phyloP scores from a whole-genome alignment of 2,113 vertebrate genomes.

The Calidris pugnax region DNA sequence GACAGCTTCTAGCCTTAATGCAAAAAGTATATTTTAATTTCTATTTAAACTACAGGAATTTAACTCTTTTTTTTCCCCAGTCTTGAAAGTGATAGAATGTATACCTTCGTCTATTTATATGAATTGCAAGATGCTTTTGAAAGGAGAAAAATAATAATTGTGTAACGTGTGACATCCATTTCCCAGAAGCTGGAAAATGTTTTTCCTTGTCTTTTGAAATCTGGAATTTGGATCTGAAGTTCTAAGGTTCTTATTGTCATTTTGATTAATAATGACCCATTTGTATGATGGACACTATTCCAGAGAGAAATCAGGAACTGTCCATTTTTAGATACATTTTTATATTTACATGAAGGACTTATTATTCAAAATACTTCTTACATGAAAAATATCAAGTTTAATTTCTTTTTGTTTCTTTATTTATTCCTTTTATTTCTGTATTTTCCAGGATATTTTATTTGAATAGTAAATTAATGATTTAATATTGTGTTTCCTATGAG shows the following conservation, averaged over 20 bases:
- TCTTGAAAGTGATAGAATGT: neutral
- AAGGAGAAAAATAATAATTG: neutral
- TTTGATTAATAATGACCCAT: neutral
- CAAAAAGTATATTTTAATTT: neutral
- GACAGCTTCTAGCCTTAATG: neutral
- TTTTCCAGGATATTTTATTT: neutral
- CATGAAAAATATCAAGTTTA: neutral
- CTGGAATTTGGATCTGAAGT: neutral
- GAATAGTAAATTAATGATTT: neutral
- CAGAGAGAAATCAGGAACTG: neutral
- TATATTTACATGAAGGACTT: neutral
- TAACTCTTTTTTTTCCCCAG: neutral
- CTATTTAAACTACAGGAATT: neutral
- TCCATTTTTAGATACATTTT: neutral
- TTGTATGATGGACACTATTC: neutral
- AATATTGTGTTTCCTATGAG: neutral
- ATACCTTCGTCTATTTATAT: neutral
- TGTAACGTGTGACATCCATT: neutral
- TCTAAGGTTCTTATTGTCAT: neutral
- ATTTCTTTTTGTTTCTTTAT: neutral
- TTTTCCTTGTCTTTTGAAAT: neutral
- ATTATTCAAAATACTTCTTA: neutral
- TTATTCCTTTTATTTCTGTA: neutral
- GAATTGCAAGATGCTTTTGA: neutral
- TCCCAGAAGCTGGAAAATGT: neutral